Evolutionary conservation across 2,113 vertebrate genomes (phyloP), one percentile per base, ranked within the genome.

Genomic region (Pipa parva): DNA sequence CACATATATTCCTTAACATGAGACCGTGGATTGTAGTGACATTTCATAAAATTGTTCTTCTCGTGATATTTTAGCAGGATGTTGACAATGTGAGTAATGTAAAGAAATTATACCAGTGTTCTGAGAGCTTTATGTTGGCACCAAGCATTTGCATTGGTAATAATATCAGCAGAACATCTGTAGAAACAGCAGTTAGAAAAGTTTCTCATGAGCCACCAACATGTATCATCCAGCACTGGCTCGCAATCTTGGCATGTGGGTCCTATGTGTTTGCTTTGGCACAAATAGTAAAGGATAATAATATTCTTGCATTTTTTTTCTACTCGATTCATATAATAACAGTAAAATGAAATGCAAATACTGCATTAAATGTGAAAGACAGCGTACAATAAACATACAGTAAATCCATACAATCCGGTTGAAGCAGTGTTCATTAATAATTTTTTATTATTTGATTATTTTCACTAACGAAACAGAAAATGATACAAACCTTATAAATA

Each of bases 81-180:
- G 22, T 15, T 11, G 17, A 36, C 42, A 50, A 33, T 42, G 57
- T 28, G 31, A 61, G 57, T 25, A 61, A 24, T 29, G 4, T 28
- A 36, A 51, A 20, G 25, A 61, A 5, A 18, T 21, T 4, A 29
- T 61, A 48, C 46, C 48, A 61, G 15, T 21, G 5, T 33, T 52
- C 24, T 69, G 52, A 51, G 31, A 46, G 15, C 24, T 24, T 56
- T 36, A 33, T 39, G 58, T 13, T 68, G 56, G 65, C 33, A 69
- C 6, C 17, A 52, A 24, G 21, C 20, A 42, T 26, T 54, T 39
- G 36, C 62, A 63, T 49, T 27, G 42, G 66, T 42, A 54, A 59
- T 59, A 58, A 45, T 58, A 58, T 46, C 42, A 21, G n/a, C 45
- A 21, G 55, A 67, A 51, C 7, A 36, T n/a, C 24, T 17, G 17